A percentile compares a stretch with the other conserved stretches of the same genome.
These are phyloP conservation scores for Amphilophus citrinellus DNA, from an alignment of 2,113 vertebrate genomes.

Conservation along the genomic window DNA sequence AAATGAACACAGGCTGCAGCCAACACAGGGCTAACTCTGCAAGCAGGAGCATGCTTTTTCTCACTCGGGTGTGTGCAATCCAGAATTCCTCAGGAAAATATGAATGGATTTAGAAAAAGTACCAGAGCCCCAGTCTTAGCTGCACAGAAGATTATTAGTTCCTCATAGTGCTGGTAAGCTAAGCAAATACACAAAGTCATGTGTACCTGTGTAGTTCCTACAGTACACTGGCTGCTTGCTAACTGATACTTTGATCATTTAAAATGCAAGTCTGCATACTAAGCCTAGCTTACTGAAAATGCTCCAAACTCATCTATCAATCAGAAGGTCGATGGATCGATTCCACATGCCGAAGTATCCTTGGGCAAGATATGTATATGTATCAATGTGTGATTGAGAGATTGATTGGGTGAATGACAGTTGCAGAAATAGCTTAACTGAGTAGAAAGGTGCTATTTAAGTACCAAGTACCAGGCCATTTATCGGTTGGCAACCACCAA, in stretches of 20 bases:
- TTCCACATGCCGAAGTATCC: neutral
- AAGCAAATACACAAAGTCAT: neutral
- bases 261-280: neutral
- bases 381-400: neutral
- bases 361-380: neutral
- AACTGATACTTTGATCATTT: neutral
- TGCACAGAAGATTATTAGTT: neutral
- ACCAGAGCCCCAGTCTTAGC: neutral
- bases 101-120: conserved; percentile 23
- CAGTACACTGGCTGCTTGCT: neutral
- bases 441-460: neutral
- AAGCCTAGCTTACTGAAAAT: neutral
- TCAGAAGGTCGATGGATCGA: too few relatives aligned
- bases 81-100: conserved; percentile 34
- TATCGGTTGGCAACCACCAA: neutral
- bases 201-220: neutral
- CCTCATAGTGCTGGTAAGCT: neutral
- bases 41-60: conserved; percentile 36
- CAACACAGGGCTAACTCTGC: conserved; percentile 22
- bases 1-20: conserved; percentile 4
- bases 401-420: neutral
- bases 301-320: neutral
- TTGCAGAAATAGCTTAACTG: neutral
- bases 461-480: neutral
- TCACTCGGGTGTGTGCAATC: conserved; percentile 11